Evolutionary conservation across 2,797 vertebrate genomes (phyloP).

Genomic region (Smutsia gigantea): DNA sequence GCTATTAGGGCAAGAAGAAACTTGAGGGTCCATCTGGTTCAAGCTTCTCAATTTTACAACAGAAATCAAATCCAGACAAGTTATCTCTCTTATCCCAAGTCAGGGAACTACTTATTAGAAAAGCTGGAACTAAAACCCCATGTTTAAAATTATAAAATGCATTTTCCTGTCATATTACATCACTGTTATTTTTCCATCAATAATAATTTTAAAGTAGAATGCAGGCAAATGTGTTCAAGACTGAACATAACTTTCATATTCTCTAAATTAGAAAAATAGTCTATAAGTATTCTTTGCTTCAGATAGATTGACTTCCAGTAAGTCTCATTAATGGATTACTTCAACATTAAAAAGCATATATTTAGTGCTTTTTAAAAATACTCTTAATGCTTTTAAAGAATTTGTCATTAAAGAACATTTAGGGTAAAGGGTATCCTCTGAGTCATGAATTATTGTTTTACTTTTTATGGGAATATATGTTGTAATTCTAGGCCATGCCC

Average conservation of each 20-base stretch:
- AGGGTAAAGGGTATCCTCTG: neutral
- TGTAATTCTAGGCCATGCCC: neutral
- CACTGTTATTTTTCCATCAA: constrained; percentile 12
- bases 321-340: constrained; percentile 11
- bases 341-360: constrained; percentile 7
- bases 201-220: constrained; percentile 44
- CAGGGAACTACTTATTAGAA: neutral
- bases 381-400: neutral
- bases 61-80: constrained; percentile 20
- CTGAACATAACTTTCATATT: neutral
- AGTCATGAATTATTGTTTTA: neutral
- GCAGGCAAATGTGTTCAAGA: neutral
- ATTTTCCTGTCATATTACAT: neutral
- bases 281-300: neutral
- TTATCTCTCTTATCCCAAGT: neutral
- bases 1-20: constrained; percentile 13
- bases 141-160: neutral
- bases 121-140: neutral
- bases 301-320: neutral
- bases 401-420: neutral
- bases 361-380: neutral
- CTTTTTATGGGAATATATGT: neutral
- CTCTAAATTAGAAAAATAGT: neutral
- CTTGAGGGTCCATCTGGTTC: neutral
- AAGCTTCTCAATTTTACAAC: constrained; percentile 33